Evolutionary conservation across 1,140 invertebrate species (phyloP).

Genomic region (Cotesia vestalis): DNA sequence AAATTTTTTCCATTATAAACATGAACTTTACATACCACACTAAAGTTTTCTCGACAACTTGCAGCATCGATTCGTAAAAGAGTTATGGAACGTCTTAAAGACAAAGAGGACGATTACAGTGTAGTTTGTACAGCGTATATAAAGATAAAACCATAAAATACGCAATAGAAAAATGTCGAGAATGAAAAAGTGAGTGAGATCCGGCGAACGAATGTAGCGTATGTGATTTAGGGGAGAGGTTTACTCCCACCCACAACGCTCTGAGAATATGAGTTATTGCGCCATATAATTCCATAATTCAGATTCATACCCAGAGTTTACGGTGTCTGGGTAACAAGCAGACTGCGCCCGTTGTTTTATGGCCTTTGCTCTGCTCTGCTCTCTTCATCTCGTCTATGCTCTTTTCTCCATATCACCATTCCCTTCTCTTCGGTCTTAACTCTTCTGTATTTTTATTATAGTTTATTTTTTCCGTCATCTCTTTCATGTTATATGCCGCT

Average conservation of each 20-base stretch:
- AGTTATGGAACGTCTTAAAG: not conserved
- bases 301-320: constrained; percentile 59
- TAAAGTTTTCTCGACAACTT: no score
- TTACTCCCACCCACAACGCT: constrained; percentile 49
- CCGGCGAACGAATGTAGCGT: constrained; percentile 52
- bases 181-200: constrained; percentile 38
- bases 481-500: no score
- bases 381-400: constrained; percentile 10
- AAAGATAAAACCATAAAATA: not conserved
- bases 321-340: constrained; percentile 58
- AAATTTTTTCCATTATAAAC: no score
- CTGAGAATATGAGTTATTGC: constrained; percentile 57
- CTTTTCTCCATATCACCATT: constrained; percentile 1
- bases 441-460: no score
- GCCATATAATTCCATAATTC: constrained; percentile 60
- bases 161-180: constrained; percentile 25
- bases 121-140: not conserved
- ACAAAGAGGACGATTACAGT: not conserved
- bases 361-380: constrained; percentile 38
- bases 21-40: no score
- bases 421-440: not conserved
- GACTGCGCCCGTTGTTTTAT: constrained; percentile 58
- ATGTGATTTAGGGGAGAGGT: constrained; percentile 50
- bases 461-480: no score
- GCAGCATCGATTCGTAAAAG: not conserved